Evolutionary conservation across 2,888 invertebrate species (phyloP).

Genomic region (Hyalella azteca): DNA sequence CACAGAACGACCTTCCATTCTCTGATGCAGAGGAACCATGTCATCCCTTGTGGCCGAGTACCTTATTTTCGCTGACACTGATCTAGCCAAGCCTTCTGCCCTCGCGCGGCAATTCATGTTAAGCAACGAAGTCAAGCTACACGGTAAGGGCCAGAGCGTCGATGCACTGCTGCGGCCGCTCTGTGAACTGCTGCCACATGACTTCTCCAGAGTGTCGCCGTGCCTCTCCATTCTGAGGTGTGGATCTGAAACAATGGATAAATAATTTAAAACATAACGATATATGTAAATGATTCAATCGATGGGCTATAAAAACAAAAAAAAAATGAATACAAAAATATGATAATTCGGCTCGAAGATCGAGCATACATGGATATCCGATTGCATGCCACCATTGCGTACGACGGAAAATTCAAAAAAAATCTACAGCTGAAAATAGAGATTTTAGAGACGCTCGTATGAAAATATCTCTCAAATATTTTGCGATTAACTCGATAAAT

Average conservation of each 20-base stretch:
- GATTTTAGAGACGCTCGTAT: too few relatives aligned
- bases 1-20: neutral
- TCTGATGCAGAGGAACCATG: constrained; percentile 16
- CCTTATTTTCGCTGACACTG: constrained; percentile 45
- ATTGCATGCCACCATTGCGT: too few relatives aligned
- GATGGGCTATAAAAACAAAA: neutral
- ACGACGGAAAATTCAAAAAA: too few relatives aligned
- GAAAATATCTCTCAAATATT: too few relatives aligned
- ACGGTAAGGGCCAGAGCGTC: constrained; percentile 46
- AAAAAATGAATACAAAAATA: too few relatives aligned
- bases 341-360: too few relatives aligned
- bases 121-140: constrained; percentile 55
- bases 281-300: too few relatives aligned
- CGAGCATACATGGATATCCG: too few relatives aligned
- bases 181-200: neutral
- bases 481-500: too few relatives aligned
- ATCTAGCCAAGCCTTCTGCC: constrained; percentile 53
- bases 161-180: constrained; percentile 6
- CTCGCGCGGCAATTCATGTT: constrained; percentile 56
- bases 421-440: too few relatives aligned
- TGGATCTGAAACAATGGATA: too few relatives aligned
- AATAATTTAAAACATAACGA: too few relatives aligned
- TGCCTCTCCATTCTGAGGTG: constrained; percentile 19
- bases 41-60: neutral
- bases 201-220: neutral